Evolutionary conservation across 2,888 invertebrate species (phyloP), one percentile per base, ranked within the genome.

Genomic region (Dynastes tityus): DNA sequence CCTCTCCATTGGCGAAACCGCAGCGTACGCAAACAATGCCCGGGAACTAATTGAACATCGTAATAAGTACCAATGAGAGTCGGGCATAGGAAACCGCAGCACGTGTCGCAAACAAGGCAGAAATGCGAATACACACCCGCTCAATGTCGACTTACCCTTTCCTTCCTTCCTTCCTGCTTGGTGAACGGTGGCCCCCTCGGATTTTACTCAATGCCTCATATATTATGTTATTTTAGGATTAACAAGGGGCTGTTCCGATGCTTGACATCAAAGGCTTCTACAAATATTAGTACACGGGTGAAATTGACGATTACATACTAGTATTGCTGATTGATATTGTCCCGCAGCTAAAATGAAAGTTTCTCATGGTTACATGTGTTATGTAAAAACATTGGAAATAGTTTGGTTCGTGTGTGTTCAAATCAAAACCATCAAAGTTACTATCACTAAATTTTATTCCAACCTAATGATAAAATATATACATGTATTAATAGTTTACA

Each of bases 181-280:
- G 16, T 51, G 27, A 29, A 29, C 45, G 61, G 27, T 74, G 45
- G 55, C 73, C 73, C 73, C 73, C 61, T 80, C 80, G 78, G 74
- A 78, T 79, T 79, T 75, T 78, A 78, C 80, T 81, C 82, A 82
- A 83, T 84, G 84, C 83, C 82, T 83, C 83, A 82, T 82, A 83
- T 85, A 87, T 86, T 86, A 85, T 86, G 86, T 85, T 86, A 85
- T 87, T 86, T 87, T 85, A 86, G 86, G 85, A 85, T 85, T 86
- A 84, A 84, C 85, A 85, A 85, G 85, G 87, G 87, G 85, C 82
- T 78, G 79, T 84, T 22, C 4, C 22, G 27, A 11, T 84, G 85
- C 85, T 86, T 85, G 84, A 88, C 86, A 87, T 87, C 87, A 87
- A 88, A 88, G 87, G 82, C 82, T 82, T 53, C n/a, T 16, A 85